A percentile compares a stretch with the other conserved stretches of the same genome.
Conservation (phyloP, 2,888 invertebrate species). For the Pinctada fucata region DNA sequence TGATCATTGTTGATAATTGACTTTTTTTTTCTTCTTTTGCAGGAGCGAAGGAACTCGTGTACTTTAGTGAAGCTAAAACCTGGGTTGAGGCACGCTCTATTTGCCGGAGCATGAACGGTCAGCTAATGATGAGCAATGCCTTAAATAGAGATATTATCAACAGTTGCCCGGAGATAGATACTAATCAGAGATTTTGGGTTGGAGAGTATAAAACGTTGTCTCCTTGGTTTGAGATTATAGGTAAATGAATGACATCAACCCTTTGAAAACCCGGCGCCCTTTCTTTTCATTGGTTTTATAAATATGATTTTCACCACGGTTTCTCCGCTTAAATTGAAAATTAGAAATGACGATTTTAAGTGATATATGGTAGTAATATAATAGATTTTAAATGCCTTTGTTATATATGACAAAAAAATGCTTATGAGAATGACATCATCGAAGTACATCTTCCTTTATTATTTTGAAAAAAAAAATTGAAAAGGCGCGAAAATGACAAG, state of each 20-base stretch:
- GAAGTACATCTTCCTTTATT: no score
- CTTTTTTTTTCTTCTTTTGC: background rate
- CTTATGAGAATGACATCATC: no score
- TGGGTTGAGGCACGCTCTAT: conserved; percentile 23
- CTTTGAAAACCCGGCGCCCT: no score
- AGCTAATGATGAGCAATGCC: conserved; percentile 14
- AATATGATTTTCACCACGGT: no score
- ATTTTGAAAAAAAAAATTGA: no score
- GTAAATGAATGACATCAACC: background rate
- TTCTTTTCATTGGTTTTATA: no score
- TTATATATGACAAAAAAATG: no score
- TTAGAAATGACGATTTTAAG: no score
- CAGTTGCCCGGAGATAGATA: conserved; percentile 17
- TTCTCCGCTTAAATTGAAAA: no score
- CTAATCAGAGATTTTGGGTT: conserved; percentile 19
- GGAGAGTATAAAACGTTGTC: conserved; percentile 23
- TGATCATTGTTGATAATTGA: background rate
- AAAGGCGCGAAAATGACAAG: no score
- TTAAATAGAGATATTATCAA: conserved; percentile 22
- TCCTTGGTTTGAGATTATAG: conserved; percentile 23
- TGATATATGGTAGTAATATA: no score
- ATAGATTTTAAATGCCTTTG: no score
- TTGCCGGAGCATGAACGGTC: conserved; percentile 22
- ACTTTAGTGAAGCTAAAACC: conserved; percentile 10
- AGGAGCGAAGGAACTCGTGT: conserved; percentile 19